These are phyloP conservation scores for Axis porcinus DNA, from an alignment of 2,113 vertebrate species.

Conservation along the genomic window DNA sequence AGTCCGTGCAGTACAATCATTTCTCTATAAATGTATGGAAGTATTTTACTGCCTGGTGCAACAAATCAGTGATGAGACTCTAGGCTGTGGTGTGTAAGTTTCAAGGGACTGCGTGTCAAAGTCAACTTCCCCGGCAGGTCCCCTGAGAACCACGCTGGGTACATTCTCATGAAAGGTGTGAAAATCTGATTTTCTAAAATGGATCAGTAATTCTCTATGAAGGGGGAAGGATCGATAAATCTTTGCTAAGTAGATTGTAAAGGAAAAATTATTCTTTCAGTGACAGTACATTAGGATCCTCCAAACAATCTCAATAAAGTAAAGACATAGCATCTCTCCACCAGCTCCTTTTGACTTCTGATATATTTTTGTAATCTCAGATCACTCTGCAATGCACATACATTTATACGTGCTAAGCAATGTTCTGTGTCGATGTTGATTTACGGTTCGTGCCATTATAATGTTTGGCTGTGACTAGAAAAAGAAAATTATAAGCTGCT, in stretches of 20 bases:
- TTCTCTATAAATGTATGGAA: constrained; percentile 85
- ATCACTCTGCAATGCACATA: constrained; percentile 82
- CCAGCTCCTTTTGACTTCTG: constrained; percentile 89
- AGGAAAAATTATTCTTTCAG: constrained; percentile 92
- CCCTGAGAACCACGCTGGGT: constrained; percentile 87
- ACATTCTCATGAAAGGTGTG: constrained; percentile 96
- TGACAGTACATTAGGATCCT: constrained; percentile 96
- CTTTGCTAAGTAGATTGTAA: constrained; percentile 99
- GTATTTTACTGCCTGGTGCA: constrained; percentile 85
- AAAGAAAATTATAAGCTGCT: constrained; percentile 84
- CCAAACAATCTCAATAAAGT: constrained; percentile 95
- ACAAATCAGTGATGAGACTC: constrained; percentile 85
- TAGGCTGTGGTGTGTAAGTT: constrained; percentile 74
- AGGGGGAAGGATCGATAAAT: constrained; percentile 98
- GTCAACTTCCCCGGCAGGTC: constrained; percentile 88
- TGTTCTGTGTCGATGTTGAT: constrained; percentile 80
- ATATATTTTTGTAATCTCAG: constrained; percentile 84
- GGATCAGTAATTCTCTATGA: constrained; percentile 99
- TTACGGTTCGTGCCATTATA: constrained; percentile 81
- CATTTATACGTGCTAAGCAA: constrained; percentile 85
- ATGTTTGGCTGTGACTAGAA: constrained; percentile 77
- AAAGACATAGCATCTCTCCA: constrained; percentile 88
- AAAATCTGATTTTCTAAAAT: constrained; percentile 99
- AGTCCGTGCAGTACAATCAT: constrained; percentile 82
- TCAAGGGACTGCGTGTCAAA: constrained; percentile 89